Evolutionary conservation across 2,797 vertebrate species (phyloP), one percentile per base, ranked within the genome.

Genomic region (Parambassis ranga): DNA sequence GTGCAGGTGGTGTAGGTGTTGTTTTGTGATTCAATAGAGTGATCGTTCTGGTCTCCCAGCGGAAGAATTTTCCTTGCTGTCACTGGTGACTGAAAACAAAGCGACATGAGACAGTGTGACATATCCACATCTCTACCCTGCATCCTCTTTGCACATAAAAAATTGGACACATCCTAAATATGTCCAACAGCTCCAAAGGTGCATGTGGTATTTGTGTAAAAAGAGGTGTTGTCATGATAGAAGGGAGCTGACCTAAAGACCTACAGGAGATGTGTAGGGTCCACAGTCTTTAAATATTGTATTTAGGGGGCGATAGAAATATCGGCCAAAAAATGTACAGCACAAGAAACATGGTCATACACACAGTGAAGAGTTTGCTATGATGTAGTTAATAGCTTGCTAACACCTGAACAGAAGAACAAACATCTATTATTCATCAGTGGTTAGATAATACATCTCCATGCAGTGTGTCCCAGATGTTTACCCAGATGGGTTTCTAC

Each of bases 81-180:
- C 23, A 19, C 22, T 44, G 36, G 32, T 37, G 36, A 31, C 3
- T 33, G 2, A 16, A 32, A 66, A 66, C 49, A 60, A 60, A 68
- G 60, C 20, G 20, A 56, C 5, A 5, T n/a, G n/a, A n/a, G n/a
- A n/a, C n/a, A n/a, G n/a, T n/a, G n/a, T n/a, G n/a, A n/a, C n/a
- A n/a, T n/a, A n/a, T n/a, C n/a, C n/a, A n/a, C n/a, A n/a, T n/a
- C n/a, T n/a, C n/a, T n/a, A n/a, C 16, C 19, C 38, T 18, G 65
- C 35, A 16, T 55, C 59, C 58, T 41, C 24, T 28, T 5, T 46
- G 23, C 53, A 35, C 46, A 13, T 67, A 31, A 51, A n/a, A 60
- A 35, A 69, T 56, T 53, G 50, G 65, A 50, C 11, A 2, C 23
- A 46, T 61, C 60, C 14, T 3, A 31, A n/a, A n/a, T n/a, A 55